Evolutionary conservation across 92 coral and sea anemone species (phyloP).

Genomic region (Umimayanthus chanpuru): DNA sequence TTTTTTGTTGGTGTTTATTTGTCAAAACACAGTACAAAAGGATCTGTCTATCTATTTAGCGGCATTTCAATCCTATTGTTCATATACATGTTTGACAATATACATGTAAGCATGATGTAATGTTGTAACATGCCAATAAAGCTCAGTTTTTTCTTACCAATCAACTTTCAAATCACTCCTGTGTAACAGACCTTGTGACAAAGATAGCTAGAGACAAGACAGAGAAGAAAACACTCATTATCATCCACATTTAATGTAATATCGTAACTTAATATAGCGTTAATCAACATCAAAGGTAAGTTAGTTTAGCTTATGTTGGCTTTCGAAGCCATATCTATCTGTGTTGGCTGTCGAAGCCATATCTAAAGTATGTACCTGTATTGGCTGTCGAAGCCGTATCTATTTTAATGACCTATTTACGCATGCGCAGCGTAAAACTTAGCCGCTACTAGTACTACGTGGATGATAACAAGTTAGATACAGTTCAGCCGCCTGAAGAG

Average conservation of each 20-base stretch:
- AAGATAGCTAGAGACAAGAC: background rate
- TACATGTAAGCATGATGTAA: too few relatives aligned
- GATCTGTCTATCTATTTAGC: too few relatives aligned
- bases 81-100: too few relatives aligned
- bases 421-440: background rate
- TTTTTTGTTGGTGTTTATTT: background rate
- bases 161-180: background rate
- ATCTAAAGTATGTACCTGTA: background rate
- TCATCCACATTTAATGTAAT: slow-evolving; percentile 3
- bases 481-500: slow-evolving; percentile 29
- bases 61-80: too few relatives aligned
- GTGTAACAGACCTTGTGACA: background rate
- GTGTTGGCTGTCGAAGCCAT: background rate
- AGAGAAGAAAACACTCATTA: background rate
- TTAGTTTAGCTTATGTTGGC: background rate
- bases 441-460: background rate
- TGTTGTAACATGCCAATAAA: too few relatives aligned
- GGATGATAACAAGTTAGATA: slow-evolving; percentile 2
- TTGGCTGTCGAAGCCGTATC: background rate
- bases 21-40: too few relatives aligned
- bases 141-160: background rate
- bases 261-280: background rate
- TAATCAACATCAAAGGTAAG: background rate
- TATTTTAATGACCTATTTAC: background rate
- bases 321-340: too few relatives aligned